Percentiles rank a stretch among this genome's conserved stretches.
Evolutionary conservation across 2,888 invertebrate species (phyloP).

Genomic region (Ochropleura leucogaster): DNA sequence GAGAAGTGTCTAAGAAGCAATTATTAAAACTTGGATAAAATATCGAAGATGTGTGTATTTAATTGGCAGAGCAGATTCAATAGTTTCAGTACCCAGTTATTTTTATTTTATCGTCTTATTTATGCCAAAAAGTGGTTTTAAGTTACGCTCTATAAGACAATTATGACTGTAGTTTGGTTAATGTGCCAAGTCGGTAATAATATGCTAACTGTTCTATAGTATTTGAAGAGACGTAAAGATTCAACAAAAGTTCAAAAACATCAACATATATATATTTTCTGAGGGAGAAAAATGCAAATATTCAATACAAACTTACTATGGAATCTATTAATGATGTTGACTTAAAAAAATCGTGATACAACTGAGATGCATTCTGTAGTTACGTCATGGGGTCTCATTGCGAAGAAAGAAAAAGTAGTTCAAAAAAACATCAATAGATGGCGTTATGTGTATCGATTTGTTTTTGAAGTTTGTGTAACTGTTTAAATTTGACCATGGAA

Average conservation of each 20-base stretch:
- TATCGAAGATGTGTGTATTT: neutral
- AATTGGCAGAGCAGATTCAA: neutral
- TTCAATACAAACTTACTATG: constrained; percentile 9
- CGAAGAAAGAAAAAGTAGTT: too few relatives aligned
- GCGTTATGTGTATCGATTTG: too few relatives aligned
- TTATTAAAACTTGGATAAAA: neutral
- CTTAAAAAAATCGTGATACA: constrained; percentile 10
- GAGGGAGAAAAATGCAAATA: neutral
- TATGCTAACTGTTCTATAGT: neutral
- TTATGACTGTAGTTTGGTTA: neutral
- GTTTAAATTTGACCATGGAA: too few relatives aligned
- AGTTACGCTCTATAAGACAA: neutral
- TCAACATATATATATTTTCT: constrained; percentile 13
- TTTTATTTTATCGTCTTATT: neutral
- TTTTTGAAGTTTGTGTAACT: too few relatives aligned
- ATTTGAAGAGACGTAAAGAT: neutral
- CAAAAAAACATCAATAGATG: too few relatives aligned
- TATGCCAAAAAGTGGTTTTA: neutral
- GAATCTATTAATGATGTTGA: constrained; percentile 10
- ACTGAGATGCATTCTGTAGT: constrained; percentile 7
- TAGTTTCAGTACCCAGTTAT: neutral
- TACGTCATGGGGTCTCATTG: too few relatives aligned
- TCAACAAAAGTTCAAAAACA: constrained; percentile 16
- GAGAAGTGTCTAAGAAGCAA: neutral
- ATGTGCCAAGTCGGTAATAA: neutral